Conservation (phyloP, 2,888 invertebrate genomes). For the Pristionchus exspectatus region DNA sequence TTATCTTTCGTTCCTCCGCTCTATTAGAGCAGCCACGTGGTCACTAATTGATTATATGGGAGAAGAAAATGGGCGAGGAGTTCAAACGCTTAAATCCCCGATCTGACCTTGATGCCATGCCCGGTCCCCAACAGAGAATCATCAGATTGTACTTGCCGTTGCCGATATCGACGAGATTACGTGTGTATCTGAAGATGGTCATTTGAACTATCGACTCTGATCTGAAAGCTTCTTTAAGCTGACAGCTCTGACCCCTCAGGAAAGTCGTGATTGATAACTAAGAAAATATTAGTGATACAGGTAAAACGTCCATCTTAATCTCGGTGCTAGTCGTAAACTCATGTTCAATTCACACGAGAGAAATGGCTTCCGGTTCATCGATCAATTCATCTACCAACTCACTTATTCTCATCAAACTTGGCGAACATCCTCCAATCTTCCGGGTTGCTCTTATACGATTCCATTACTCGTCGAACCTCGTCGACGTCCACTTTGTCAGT, state of each 20-base stretch:
- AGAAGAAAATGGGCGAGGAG: neutral
- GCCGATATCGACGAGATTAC: constrained; percentile 95
- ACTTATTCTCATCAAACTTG: constrained; percentile 89
- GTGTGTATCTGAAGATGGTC: constrained; percentile 87
- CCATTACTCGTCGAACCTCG: constrained; percentile 87
- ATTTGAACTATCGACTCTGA: neutral
- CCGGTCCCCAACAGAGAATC: constrained; percentile 98
- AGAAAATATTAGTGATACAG: too few species aligned
- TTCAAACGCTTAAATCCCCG: constrained; percentile 5
- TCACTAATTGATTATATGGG: neutral
- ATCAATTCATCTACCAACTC: constrained; percentile 22
- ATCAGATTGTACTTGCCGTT: constrained; percentile 98
- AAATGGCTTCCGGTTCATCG: neutral
- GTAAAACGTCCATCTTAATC: too few species aligned
- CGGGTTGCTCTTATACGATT: constrained; percentile 89
- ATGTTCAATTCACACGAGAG: neutral
- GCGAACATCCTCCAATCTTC: constrained; percentile 95
- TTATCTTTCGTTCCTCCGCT: neutral
- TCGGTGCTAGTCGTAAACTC: too few species aligned
- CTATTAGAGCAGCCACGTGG: constrained; percentile 17
- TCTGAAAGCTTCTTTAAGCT: neutral
- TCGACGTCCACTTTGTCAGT: constrained; percentile 91
- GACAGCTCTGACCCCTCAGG: too few species aligned
- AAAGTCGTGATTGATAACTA: too few species aligned
- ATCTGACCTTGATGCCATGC: constrained; percentile 83